Percentiles rank a stretch among this genome's conserved stretches.
Evolutionary conservation across 2,797 vertebrate genomes (phyloP).

Genomic region (Etheostoma nigrum): DNA sequence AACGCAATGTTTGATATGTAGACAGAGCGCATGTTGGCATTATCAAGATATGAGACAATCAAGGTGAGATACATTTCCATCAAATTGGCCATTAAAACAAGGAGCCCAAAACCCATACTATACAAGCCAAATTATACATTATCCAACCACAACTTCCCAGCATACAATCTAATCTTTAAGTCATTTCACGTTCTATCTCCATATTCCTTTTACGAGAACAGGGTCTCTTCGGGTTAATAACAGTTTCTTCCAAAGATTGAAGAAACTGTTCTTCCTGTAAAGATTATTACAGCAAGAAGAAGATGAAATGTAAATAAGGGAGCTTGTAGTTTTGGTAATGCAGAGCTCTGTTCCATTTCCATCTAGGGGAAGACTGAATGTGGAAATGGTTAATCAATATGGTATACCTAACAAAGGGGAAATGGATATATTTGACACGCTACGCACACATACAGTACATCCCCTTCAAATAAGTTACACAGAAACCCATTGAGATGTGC

Average conservation of each 20-base stretch:
- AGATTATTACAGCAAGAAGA: conserved; percentile 61
- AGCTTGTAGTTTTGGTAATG: conserved; percentile 60
- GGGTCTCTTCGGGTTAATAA: conserved; percentile 69
- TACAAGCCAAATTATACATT: conserved; percentile 65
- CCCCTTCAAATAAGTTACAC: too few relatives aligned
- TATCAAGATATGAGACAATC: conserved; percentile 35
- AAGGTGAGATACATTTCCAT: conserved; percentile 46
- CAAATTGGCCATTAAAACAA: conserved; percentile 41
- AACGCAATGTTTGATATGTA: conserved; percentile 21
- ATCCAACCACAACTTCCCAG: conserved; percentile 46
- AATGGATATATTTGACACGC: conserved; percentile 7
- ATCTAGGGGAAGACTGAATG: conserved; percentile 24
- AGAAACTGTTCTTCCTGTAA: conserved; percentile 8
- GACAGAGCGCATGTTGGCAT: conserved; percentile 25
- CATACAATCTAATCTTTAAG: conserved; percentile 66
- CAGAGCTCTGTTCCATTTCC: conserved; percentile 43
- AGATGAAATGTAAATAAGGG: conserved; percentile 67
- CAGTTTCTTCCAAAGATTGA: conserved; percentile 51
- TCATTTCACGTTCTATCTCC: conserved; percentile 56
- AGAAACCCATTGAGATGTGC: neutral
- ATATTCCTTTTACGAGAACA: conserved; percentile 69
- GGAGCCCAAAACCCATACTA: conserved; percentile 7
- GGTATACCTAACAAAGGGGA: conserved; percentile 26
- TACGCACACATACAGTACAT: neutral
- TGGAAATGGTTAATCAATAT: conserved; percentile 56